phyloP scores from a whole-genome alignment of 2,888 invertebrate genomes.

The Cyclophora albipunctata region DNA sequence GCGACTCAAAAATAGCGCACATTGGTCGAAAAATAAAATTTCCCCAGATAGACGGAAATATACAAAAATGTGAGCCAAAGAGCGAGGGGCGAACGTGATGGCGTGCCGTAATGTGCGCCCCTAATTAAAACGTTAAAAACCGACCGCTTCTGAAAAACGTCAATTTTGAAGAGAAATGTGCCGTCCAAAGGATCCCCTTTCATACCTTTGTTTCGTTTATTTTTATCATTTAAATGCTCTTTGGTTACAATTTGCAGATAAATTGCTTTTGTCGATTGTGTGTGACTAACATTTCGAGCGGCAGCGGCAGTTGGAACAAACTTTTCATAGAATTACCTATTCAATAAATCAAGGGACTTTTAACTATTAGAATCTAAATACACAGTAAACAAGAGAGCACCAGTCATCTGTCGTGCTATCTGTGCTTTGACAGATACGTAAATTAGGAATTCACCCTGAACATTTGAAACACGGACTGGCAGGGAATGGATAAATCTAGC shows the following conservation, averaged over 20 bases:
- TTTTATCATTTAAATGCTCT: conserved; percentile 52
- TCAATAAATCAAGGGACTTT: too few relatives aligned
- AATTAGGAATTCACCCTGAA: conserved; percentile 48
- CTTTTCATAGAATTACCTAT: too few relatives aligned
- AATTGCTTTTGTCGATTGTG: conserved; percentile 17
- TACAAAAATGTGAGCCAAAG: conserved; percentile 71
- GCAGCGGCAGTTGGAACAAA: too few relatives aligned
- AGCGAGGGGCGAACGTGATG: conserved; percentile 72
- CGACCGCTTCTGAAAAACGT: conserved; percentile 72
- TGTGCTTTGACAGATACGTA: conserved; percentile 29
- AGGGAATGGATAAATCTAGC: conserved; percentile 70
- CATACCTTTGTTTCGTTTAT: conserved; percentile 58
- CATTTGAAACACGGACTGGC: conserved; percentile 56
- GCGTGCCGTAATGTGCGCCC: conserved; percentile 74
- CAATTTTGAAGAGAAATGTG: conserved; percentile 74
- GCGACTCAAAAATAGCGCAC: conserved; percentile 70
- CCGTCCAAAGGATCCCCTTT: conserved; percentile 66
- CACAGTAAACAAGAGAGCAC: too few relatives aligned
- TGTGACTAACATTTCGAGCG: neutral
- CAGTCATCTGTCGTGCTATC: conserved; percentile 26
- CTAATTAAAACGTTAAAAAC: conserved; percentile 76
- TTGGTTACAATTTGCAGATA: conserved; percentile 49
- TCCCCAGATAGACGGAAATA: conserved; percentile 75
- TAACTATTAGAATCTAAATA: too few relatives aligned
- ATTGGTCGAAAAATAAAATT: conserved; percentile 74